Percentiles rank a stretch among this genome's conserved stretches.
Evolutionary conservation across 2,888 invertebrate genomes (phyloP).

Genomic region (Empis livida): DNA sequence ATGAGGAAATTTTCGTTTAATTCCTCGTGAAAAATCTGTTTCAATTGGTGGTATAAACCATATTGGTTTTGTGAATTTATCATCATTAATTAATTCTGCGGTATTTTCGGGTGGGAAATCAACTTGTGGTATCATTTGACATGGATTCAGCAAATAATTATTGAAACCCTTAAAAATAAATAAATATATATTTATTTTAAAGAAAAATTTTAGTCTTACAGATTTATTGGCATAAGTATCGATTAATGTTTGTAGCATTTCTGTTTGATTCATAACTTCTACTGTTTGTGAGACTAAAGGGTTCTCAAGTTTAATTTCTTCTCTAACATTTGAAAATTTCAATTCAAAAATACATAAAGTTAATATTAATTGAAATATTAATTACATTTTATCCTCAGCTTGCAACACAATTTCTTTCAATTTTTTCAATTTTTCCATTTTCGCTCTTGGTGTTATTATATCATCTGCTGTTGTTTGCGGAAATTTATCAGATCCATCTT

Average conservation of each 20-base stretch:
- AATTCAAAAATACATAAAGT: background rate
- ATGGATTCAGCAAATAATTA: constrained; percentile 30
- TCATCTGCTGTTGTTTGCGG: background rate
- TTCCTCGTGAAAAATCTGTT: constrained; percentile 26
- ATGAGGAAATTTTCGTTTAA: constrained; percentile 21
- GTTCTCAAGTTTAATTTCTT: constrained; percentile 24
- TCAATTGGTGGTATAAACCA: constrained; percentile 31
- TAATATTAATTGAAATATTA: background rate
- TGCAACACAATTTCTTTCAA: background rate
- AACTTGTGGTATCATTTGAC: constrained; percentile 34
- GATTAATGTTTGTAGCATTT: constrained; percentile 31
- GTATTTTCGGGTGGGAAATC: constrained; percentile 32
- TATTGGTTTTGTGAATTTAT: constrained; percentile 30
- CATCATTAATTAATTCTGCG: constrained; percentile 26
- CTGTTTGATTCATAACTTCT: constrained; percentile 36
- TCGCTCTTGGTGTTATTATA: background rate
- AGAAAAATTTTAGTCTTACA: constrained; percentile 16
- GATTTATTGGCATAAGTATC: constrained; percentile 34
- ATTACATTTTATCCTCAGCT: background rate
- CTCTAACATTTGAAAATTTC: constrained; percentile 13
- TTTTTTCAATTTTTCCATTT: background rate
- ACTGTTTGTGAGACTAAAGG: constrained; percentile 33
- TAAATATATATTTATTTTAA: too few relatives aligned
- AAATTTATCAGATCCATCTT: background rate
- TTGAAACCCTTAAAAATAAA: constrained; percentile 22